phyloP scores from a whole-genome alignment of 1,140 invertebrate genomes.

The Ceratitis capitata region DNA sequence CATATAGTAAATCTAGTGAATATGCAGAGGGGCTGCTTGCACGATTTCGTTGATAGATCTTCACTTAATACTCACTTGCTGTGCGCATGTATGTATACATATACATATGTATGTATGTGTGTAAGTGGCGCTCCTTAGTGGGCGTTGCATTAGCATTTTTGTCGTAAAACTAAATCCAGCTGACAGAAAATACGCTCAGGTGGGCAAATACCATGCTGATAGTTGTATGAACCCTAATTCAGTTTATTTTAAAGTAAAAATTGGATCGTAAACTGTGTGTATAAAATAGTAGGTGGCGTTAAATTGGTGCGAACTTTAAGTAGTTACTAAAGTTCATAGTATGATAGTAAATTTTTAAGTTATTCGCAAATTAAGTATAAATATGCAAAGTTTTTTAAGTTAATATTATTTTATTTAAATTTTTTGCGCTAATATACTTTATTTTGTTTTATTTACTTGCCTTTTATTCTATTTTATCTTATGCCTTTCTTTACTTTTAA shows the following conservation, averaged over 20 bases:
- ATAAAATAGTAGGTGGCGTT: conserved; percentile 14
- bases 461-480: no score
- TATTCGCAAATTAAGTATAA: neutral
- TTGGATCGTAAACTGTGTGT: neutral
- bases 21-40: neutral
- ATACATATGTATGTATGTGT: neutral
- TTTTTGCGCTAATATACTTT: no score
- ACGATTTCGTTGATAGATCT: neutral
- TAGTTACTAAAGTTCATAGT: conserved; percentile 1
- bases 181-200: neutral
- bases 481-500: no score
- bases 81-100: no score
- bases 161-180: conserved; percentile 35
- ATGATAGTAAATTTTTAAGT: neutral
- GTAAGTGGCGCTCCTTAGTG: neutral
- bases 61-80: no score
- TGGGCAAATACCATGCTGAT: neutral
- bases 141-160: conserved; percentile 32
- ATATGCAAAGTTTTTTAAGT: no score
- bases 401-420: no score
- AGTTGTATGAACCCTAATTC: neutral
- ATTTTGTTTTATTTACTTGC: no score
- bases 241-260: neutral
- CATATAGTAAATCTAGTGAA: neutral
- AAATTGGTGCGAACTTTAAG: neutral